These are phyloP conservation scores for Eupithecia dodoneata DNA, from an alignment of 2,888 invertebrate species.

Conservation along the genomic window DNA sequence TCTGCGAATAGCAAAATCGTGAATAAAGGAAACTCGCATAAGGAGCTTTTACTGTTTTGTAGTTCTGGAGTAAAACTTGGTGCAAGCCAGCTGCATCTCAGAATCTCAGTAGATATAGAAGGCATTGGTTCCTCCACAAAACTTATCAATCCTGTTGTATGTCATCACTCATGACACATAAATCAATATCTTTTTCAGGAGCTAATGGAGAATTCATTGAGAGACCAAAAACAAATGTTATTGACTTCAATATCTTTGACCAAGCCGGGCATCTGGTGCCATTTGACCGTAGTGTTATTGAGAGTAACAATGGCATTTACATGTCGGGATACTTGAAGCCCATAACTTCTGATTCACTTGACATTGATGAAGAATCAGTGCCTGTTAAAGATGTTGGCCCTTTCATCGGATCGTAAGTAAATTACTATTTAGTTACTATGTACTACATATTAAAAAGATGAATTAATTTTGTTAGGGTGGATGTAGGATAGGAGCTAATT, in stretches of 20 bases:
- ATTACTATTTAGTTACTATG: neutral
- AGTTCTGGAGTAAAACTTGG: neutral
- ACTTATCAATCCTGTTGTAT: neutral
- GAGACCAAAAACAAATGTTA: constrained; percentile 82
- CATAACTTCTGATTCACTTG: constrained; percentile 89
- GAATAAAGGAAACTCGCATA: too few relatives aligned
- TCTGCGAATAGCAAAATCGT: too few relatives aligned
- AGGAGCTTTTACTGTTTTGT: too few relatives aligned
- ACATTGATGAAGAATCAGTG: constrained; percentile 87
- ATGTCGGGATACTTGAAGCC: constrained; percentile 93
- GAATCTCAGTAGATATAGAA: neutral
- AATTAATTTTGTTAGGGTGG: neutral
- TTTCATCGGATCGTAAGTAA: constrained; percentile 89
- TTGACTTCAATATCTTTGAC: constrained; percentile 89
- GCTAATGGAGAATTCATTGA: constrained; percentile 81
- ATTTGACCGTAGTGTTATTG: constrained; percentile 91
- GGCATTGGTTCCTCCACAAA: neutral
- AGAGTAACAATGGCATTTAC: constrained; percentile 88
- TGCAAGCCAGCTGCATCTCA: neutral
- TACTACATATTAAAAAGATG: neutral
- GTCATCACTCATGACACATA: too few relatives aligned
- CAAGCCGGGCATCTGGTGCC: constrained; percentile 90
- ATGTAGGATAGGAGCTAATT: too few relatives aligned
- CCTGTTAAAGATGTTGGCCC: constrained; percentile 91
- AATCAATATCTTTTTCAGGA: constrained; percentile 52